A percentile compares a stretch with the other conserved stretches of the same genome.
These are phyloP conservation scores for Perodicticus potto DNA, from an alignment of 2,797 vertebrate genomes.

Conservation along the genomic window DNA sequence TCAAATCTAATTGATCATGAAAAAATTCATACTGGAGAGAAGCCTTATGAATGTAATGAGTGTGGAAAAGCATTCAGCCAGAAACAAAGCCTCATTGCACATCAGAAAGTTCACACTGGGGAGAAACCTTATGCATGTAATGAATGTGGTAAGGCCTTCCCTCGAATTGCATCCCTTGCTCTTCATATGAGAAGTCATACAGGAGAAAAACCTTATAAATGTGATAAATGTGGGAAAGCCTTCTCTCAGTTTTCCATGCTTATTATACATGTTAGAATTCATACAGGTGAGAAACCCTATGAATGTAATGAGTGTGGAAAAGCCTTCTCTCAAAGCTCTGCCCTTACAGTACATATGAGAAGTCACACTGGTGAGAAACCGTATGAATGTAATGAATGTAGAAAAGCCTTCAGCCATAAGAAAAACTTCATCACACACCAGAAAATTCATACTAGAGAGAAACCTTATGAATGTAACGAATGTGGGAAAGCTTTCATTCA, in stretches of 20 bases:
- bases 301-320: conserved; percentile 80
- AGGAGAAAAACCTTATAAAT: conserved; percentile 81
- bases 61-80: conserved; percentile 83
- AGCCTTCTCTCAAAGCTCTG: conserved; percentile 79
- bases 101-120: conserved; percentile 83
- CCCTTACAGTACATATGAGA: conserved; percentile 78
- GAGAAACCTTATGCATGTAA: conserved; percentile 83
- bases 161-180: conserved; percentile 77
- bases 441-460: conserved; percentile 80
- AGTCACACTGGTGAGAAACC: conserved; percentile 83
- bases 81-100: conserved; percentile 83
- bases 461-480: conserved; percentile 80
- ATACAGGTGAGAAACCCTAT: conserved; percentile 80
- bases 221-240: conserved; percentile 80
- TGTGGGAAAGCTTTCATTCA: conserved; percentile 81
- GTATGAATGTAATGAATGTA: conserved; percentile 81
- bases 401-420: conserved; percentile 80
- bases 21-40: conserved; percentile 82
- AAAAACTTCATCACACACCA: conserved; percentile 80
- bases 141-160: conserved; percentile 82
- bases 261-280: conserved; percentile 81
- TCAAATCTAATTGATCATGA: conserved; percentile 82
- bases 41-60: conserved; percentile 78
- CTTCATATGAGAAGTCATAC: conserved; percentile 82
- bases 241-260: conserved; percentile 83